These are phyloP conservation scores for Spilogale gracilis DNA, from an alignment of 2,113 vertebrate genomes.

Conservation along the genomic window DNA sequence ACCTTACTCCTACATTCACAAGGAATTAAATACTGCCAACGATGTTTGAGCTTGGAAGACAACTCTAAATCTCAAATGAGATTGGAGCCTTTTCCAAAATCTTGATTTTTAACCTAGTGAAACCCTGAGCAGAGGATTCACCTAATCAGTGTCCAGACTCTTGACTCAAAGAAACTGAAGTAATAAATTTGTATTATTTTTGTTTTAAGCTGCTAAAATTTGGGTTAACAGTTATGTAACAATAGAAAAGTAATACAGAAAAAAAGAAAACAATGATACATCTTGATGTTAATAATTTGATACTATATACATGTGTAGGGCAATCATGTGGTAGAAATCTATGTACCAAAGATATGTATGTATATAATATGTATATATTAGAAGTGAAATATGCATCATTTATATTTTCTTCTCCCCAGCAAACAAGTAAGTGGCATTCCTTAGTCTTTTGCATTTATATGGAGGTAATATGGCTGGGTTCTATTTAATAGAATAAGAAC, in stretches of 20 bases:
- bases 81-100: neutral
- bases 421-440: neutral
- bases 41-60: neutral
- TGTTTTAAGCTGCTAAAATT: neutral
- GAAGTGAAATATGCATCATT: neutral
- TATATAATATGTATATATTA: neutral
- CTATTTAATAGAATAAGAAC: neutral
- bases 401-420: neutral
- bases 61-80: neutral
- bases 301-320: neutral
- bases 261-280: neutral
- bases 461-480: neutral
- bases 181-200: neutral
- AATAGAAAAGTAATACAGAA: neutral
- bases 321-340: neutral
- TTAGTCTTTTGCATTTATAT: neutral
- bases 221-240: neutral
- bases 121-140: neutral
- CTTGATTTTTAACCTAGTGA: neutral
- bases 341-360: neutral
- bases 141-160: neutral
- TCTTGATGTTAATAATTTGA: neutral
- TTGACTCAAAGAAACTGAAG: neutral
- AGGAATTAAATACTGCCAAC: neutral
- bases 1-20: accelerated